Base-by-base conservation (phyloP, 1,140 invertebrate genomes). In the Lanistes nyassanus region DNA sequence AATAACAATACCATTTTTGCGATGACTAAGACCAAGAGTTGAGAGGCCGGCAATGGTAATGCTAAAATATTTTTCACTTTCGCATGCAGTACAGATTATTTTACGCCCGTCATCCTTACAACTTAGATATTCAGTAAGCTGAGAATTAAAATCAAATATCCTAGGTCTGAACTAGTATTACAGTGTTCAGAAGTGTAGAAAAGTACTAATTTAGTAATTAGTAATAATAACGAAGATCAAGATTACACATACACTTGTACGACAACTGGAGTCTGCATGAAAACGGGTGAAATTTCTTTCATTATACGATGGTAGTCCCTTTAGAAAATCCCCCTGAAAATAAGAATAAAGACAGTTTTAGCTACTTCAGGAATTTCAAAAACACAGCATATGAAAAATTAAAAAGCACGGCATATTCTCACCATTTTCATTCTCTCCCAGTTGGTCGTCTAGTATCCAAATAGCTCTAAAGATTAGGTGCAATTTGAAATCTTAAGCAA, bases 281-380 rank as follows among this genome's bases (percentile, higher is more conserved):
- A 95, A 96, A 86, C 94, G 92, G 29, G 95, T 93, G 87, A 98
- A 98, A 86, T 98, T 98, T 79, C 93, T 94, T 86, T 96, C 94
- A 90, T 97, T 93, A 83, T 95, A 95, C 2, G 94, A 96, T 55
- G 96, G 96, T 67, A 98, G 90, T 76, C 95, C 96, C 89, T 96
- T 96, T 60, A 98, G 89, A 89, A 98, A 98, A 85, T 97, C 95
- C 74, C 93, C 93, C 88, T 88, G 80, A 62, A 85, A 83, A 62
- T 42, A 73, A 67, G 78, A 60, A 70, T 47, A 51, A 65, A 42
- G n/a, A 36, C 1, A 60, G 0, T 1, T 47, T 13, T 6, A 47
- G 2, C 19, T 31, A 60, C 23, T 11, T 60, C 2, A 60, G 2
- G 56, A 60, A 3, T 26, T 26, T 60, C 23, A 60, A 3, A 11